Conservation (phyloP, 1,140 invertebrate genomes). For the Stratiolaelaps scimitus region DNA sequence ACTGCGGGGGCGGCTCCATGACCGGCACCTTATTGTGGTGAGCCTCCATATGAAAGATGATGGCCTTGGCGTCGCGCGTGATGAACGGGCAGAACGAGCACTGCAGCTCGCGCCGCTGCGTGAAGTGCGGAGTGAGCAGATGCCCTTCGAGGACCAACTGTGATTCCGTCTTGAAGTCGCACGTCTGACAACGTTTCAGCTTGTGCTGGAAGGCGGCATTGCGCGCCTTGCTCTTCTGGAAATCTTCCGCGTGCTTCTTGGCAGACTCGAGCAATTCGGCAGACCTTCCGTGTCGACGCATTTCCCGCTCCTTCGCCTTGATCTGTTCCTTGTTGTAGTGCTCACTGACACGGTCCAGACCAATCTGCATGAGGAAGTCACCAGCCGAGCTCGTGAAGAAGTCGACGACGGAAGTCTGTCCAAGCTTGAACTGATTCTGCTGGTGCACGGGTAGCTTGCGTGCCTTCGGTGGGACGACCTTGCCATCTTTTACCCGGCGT, state of each 20-base stretch:
- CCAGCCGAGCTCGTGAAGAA: conserved; percentile 75
- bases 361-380: conserved; percentile 83
- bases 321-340: conserved; percentile 80
- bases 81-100: conserved; percentile 76
- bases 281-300: conserved; percentile 45
- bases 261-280: conserved; percentile 61
- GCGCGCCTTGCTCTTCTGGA: conserved; percentile 39
- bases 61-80: conserved; percentile 68
- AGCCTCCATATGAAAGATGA: conserved; percentile 78
- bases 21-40: conserved; percentile 68
- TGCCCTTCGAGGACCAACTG: conserved; percentile 70
- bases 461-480: conserved; percentile 21
- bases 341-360: conserved; percentile 77
- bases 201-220: conserved; percentile 67
- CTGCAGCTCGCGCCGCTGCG: conserved; percentile 49
- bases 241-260: conserved; percentile 73
- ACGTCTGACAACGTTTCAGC: conserved; percentile 72
- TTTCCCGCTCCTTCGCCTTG: conserved; percentile 67
- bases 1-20: conserved; percentile 66
- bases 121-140: conserved; percentile 80
- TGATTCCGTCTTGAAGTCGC: conserved; percentile 84
- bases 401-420: conserved; percentile 33
- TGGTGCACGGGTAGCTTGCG: conserved; percentile 31
- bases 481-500: conserved; percentile 30
- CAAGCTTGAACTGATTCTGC: conserved; percentile 31